These are phyloP conservation scores for Fukomys damarensis DNA, from an alignment of 2,113 vertebrate genomes.

Conservation along the genomic window DNA sequence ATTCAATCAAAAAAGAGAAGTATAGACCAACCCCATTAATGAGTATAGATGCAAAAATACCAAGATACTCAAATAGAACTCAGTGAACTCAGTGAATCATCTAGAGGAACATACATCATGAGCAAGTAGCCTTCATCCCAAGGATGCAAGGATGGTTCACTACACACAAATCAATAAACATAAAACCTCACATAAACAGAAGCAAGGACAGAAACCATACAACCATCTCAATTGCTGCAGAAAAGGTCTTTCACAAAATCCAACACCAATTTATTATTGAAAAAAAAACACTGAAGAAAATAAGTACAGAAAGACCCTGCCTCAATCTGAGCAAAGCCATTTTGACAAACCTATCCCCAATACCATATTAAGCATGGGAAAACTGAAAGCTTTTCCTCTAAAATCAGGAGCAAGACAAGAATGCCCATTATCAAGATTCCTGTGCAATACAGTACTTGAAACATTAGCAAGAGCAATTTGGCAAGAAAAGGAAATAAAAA, in stretches of 20 bases:
- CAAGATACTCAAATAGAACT: neutral
- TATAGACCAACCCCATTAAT: neutral
- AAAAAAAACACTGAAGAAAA: neutral
- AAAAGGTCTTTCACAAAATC: neutral
- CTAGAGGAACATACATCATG: neutral
- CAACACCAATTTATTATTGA: neutral
- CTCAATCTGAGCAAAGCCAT: neutral
- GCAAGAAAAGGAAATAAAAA: neutral
- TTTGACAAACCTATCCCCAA: neutral
- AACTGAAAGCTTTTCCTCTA: neutral
- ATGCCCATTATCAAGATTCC: neutral
- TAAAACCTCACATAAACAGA: neutral
- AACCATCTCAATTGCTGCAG: neutral
- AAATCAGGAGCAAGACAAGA: neutral
- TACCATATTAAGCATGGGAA: neutral
- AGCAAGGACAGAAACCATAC: neutral
- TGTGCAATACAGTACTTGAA: neutral
- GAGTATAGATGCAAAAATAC: neutral
- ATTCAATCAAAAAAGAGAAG: neutral
- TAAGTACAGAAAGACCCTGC: neutral
- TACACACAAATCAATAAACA: neutral
- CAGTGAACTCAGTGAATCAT: neutral
- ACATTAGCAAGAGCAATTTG: neutral
- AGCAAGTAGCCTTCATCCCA: neutral
- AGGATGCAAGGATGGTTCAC: neutral